Conservation (phyloP, 2,113 vertebrate genomes). For the Eurypyga helias region DNA sequence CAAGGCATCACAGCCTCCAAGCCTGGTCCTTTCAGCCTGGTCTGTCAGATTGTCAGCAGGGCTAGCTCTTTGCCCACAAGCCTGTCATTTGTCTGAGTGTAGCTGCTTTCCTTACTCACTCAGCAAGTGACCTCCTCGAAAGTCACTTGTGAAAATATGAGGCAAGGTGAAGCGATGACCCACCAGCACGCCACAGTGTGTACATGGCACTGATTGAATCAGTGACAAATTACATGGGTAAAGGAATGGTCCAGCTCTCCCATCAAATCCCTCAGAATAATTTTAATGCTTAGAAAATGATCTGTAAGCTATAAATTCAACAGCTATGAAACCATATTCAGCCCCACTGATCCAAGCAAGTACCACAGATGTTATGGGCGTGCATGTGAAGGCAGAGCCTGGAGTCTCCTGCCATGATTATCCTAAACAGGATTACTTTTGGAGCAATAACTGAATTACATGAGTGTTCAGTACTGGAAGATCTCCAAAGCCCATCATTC, state of each 20-base stretch:
- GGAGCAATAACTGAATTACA: slow-evolving; percentile 61
- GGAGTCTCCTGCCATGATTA: background rate
- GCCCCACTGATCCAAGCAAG: background rate
- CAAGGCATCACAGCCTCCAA: background rate
- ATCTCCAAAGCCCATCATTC: slow-evolving; percentile 37
- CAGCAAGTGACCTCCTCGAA: background rate
- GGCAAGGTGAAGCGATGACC: background rate
- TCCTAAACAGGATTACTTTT: slow-evolving; percentile 54
- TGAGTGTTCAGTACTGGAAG: slow-evolving; percentile 44
- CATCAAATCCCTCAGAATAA: background rate
- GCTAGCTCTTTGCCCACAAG: background rate
- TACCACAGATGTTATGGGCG: slow-evolving; percentile 8
- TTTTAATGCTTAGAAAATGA: slow-evolving; percentile 18
- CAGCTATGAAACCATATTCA: background rate
- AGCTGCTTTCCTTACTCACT: background rate
- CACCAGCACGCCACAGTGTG: background rate
- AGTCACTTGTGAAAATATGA: background rate
- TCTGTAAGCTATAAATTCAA: slow-evolving; percentile 7
- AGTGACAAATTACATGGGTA: background rate
- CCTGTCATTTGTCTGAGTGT: background rate
- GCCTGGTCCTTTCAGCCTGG: background rate
- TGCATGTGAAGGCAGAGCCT: background rate
- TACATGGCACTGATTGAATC: background rate
- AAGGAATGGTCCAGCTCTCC: background rate
- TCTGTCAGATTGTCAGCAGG: background rate